Evolutionary conservation across 2,888 invertebrate species (phyloP).

Genomic region (Mellilla xanthometata): DNA sequence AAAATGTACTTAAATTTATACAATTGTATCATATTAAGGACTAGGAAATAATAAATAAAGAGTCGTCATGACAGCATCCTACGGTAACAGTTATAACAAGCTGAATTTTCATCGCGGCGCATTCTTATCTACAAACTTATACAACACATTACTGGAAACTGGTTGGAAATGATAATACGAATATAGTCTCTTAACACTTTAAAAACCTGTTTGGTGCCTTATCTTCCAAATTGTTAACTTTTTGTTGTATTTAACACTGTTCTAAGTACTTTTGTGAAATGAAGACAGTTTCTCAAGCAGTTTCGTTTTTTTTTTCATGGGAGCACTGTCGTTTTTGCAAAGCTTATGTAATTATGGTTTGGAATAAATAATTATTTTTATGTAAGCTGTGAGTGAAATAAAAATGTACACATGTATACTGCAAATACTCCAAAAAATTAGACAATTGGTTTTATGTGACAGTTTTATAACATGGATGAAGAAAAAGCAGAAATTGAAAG

Average conservation of each 20-base stretch:
- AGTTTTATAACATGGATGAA: conserved; percentile 11
- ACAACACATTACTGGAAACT: conserved; percentile 22
- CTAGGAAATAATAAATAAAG: conserved; percentile 10
- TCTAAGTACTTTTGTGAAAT: conserved; percentile 6
- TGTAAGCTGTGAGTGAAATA: too few species aligned
- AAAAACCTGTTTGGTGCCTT: conserved; percentile 25
- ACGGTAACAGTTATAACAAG: conserved; percentile 17
- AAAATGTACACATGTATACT: conserved; percentile 30
- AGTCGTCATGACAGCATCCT: conserved; percentile 4
- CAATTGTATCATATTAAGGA: background rate
- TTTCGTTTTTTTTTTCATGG: too few species aligned
- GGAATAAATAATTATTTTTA: too few species aligned
- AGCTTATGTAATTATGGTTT: too few species aligned
- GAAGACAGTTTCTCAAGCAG: background rate
- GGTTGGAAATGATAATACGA: conserved; percentile 17
- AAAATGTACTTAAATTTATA: background rate
- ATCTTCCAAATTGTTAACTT: conserved; percentile 14
- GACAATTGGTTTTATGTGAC: conserved; percentile 25
- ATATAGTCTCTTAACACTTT: conserved; percentile 10
- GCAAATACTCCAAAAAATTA: conserved; percentile 28
- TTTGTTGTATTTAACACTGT: conserved; percentile 4
- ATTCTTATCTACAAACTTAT: conserved; percentile 15
- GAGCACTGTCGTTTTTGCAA: too few species aligned
- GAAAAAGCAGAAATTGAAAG: conserved; percentile 7
- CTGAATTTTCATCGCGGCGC: conserved; percentile 18